Evolutionary conservation across 2,113 vertebrate genomes (phyloP), one percentile per base, ranked within the genome.

Genomic region (Campylomormyrus numenius): DNA sequence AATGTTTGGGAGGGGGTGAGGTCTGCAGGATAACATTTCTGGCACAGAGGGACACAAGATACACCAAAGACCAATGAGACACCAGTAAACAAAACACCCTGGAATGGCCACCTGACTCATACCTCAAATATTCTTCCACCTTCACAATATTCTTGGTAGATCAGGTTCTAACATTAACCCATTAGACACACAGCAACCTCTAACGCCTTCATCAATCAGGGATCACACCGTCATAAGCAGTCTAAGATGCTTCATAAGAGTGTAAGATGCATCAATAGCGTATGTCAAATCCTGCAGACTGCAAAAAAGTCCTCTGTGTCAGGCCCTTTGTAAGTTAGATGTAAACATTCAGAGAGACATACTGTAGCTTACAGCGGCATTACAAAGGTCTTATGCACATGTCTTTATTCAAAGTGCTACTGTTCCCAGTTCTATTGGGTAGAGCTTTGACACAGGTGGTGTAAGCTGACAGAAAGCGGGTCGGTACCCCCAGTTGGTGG

Each of bases 381-480:
- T 80, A 42, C 15, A 17, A 31, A 80, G 35, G 74, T 39, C 31
- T 39, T 42, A 42, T 80, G 35, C 35, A 80, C 74, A 80, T 42
- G 31, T 80, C 74, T 80, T 80, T 42, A 42, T 42, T 80, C 74
- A 80, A 80, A 80, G 74, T 42, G 15, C 39, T 80, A 42, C 74
- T 80, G 35, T 42, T 80, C 15, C 35, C 35, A 8, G 74, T 80
- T 42, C 17, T 80, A 8, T 19, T 42, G 74, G 74, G 31, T 6
- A 42, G 74, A 80, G 74, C 74, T 80, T 42, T 80, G 74, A 80
- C 74, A 80, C 74, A 80, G 74, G 74, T 80, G 74, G 74, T 80
- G 31, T 42, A 42, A 42, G 74, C 74, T 80, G 74, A 80, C 74
- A 80, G 74, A 80, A 80, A 80, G 74, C 74, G 31, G 74, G 74